phyloP scores from a whole-genome alignment of 2,888 invertebrate genomes.

The Laothoe populi region DNA sequence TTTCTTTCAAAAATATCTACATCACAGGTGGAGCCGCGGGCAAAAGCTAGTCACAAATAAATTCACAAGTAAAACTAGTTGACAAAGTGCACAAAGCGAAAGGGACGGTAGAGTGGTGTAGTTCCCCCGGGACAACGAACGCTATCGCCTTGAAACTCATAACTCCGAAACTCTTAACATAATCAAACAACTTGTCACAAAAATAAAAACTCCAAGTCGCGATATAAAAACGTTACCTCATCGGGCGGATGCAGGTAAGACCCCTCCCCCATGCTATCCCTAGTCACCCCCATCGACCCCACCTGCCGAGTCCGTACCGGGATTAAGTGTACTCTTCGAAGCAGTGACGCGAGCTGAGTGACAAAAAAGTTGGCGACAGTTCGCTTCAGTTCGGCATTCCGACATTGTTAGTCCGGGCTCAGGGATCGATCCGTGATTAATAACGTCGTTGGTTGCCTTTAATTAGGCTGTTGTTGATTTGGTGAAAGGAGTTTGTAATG shows the following conservation, averaged over 20 bases:
- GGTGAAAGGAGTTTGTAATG: neutral
- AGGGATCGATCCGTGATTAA: slow-evolving; percentile 19
- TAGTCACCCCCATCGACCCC: slow-evolving; percentile 34
- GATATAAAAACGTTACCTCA: slow-evolving; percentile 55
- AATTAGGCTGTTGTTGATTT: slow-evolving; percentile 9
- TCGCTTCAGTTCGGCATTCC: slow-evolving; percentile 6
- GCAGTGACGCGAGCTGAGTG: slow-evolving; percentile 21
- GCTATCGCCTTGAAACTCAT: slow-evolving; percentile 28
- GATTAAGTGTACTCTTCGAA: slow-evolving; percentile 42
- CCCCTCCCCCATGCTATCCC: neutral
- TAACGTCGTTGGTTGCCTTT: slow-evolving; percentile 11
- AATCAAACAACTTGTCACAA: slow-evolving; percentile 44
- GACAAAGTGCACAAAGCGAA: neutral
- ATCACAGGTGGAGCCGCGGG: no score
- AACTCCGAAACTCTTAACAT: slow-evolving; percentile 34
- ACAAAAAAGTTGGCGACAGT: slow-evolving; percentile 27
- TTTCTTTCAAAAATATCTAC: no score
- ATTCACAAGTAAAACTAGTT: neutral
- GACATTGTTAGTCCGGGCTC: slow-evolving; percentile 12
- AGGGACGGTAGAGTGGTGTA: neutral
- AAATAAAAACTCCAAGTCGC: slow-evolving; percentile 46
- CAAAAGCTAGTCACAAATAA: slow-evolving; percentile 10
- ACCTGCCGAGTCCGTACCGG: slow-evolving; percentile 33
- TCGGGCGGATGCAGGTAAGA: slow-evolving; percentile 39
- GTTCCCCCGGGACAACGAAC: neutral